Evolutionary conservation across 92 coral and sea anemone genomes (phyloP).

Genomic region (Phenganax marumi): DNA sequence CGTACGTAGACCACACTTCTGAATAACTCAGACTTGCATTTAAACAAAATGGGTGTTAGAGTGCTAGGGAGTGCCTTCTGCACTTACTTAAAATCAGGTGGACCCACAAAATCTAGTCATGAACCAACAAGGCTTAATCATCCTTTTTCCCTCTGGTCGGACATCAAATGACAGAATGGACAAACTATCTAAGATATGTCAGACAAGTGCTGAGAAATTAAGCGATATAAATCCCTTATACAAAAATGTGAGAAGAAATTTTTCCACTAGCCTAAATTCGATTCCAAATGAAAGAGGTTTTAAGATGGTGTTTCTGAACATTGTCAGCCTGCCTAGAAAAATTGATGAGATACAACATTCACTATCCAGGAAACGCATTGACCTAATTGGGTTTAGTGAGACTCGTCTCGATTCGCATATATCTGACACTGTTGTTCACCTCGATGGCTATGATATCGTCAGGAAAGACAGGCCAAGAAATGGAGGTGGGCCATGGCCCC

Average conservation of each 20-base stretch:
- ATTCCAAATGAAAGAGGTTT: constrained; percentile 23
- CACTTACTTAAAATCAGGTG: constrained; percentile 16
- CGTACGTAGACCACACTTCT: background rate
- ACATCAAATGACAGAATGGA: constrained; percentile 18
- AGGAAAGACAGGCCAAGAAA: constrained; percentile 41
- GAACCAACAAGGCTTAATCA: background rate
- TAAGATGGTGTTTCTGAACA: constrained; percentile 22
- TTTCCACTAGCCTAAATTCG: background rate
- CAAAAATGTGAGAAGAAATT: constrained; percentile 8
- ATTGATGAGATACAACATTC: too few relatives aligned
- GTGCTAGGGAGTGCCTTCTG: constrained; percentile 23
- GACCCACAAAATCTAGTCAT: background rate
- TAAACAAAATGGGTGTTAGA: constrained; percentile 23
- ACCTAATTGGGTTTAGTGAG: constrained; percentile 1
- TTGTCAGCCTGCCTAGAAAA: too few relatives aligned
- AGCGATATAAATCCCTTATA: background rate
- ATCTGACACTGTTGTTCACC: background rate
- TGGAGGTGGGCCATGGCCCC: constrained; percentile 37
- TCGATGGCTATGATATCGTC: too few relatives aligned
- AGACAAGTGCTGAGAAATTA: constrained; percentile 14
- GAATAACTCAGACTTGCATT: constrained; percentile 10
- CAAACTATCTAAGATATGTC: background rate
- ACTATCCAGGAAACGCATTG: background rate
- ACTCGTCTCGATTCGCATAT: constrained; percentile 5
- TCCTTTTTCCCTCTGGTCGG: background rate